Evolutionary conservation across 2,113 vertebrate species (phyloP), one percentile per base, ranked within the genome.

Genomic region (Xiphias gladius): DNA sequence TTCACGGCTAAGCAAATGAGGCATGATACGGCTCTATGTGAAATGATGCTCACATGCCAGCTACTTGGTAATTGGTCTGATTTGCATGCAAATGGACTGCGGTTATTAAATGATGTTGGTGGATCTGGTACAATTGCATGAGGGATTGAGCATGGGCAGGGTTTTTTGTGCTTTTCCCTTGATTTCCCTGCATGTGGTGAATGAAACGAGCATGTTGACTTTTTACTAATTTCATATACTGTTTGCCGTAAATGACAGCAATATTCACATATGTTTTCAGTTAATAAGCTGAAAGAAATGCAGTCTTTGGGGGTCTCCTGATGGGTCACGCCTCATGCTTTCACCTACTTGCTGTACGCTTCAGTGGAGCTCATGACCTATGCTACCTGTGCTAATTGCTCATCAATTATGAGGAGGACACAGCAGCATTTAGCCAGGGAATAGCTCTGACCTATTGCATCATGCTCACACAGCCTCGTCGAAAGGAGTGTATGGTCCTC

Each of bases 321-420:
- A 52, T 71, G 7, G 30, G 63, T 46, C 66, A 10, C 64, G 85
- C 86, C 75, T 81, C 90, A 83, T 71, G 64, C 75, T 78, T 79
- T 90, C 79, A 77, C 83, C 85, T 64, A n/a, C 73, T 80, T 64
- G 50, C 79, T 73, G 62, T 54, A 62, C 50, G 86, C 88, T 68
- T 11, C 79, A 82, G 82, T 81, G 82, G 84, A 77, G 83, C 82
- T 81, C 83, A 58, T 84, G 90, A 91, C 91, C 91, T 85, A 52
- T 76, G n/a, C 83, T 81, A 87, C 84, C 87, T 89, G 88, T 59
- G 80, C 90, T 93, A 94, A 94, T 94, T 93, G 88, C 92, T 88
- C 92, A 94, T 94, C 91, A 92, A 87, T 94, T 93, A 94, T 84
- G 79, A 83, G 87, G 84, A 87, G 83, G 88, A 84, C 72, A 80